A percentile compares a stretch with the other conserved stretches of the same genome.
Evolutionary conservation across 1,140 invertebrate genomes (phyloP).

Genomic region (Zelostemma sp.): DNA sequence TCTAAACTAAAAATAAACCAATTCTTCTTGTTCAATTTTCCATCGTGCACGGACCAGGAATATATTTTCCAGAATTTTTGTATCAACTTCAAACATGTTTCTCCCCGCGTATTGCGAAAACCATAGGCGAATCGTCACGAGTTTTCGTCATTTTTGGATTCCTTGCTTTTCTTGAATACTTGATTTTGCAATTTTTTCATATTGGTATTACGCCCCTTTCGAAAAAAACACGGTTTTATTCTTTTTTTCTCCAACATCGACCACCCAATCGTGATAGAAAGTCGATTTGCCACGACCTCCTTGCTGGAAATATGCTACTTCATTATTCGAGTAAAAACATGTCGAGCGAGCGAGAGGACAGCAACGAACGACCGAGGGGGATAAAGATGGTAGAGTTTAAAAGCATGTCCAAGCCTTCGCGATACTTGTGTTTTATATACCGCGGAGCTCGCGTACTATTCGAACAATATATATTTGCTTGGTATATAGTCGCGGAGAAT

Average conservation of each 20-base stretch:
- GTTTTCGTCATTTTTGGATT: no score
- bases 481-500: conserved; percentile 60
- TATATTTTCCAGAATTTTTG: no score
- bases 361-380: conserved; percentile 10
- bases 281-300: conserved; percentile 66
- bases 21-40: no score
- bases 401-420: conserved; percentile 20
- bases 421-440: conserved; percentile 18
- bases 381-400: conserved; percentile 26
- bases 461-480: conserved; percentile 27
- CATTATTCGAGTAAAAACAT: conserved; percentile 52
- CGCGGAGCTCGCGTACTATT: background rate
- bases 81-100: no score
- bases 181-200: background rate
- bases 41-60: no score
- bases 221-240: background rate
- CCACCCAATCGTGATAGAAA: conserved; percentile 57
- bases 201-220: background rate
- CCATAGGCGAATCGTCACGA: conserved; percentile 36
- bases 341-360: conserved; percentile 27
- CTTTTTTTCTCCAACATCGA: conserved; percentile 29
- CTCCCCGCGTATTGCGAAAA: conserved; percentile 57
- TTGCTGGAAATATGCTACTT: conserved; percentile 66
- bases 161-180: no score
- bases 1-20: no score